Evolutionary conservation across 2,113 vertebrate species (phyloP).

Genomic region (Burhinus oedicnemus): DNA sequence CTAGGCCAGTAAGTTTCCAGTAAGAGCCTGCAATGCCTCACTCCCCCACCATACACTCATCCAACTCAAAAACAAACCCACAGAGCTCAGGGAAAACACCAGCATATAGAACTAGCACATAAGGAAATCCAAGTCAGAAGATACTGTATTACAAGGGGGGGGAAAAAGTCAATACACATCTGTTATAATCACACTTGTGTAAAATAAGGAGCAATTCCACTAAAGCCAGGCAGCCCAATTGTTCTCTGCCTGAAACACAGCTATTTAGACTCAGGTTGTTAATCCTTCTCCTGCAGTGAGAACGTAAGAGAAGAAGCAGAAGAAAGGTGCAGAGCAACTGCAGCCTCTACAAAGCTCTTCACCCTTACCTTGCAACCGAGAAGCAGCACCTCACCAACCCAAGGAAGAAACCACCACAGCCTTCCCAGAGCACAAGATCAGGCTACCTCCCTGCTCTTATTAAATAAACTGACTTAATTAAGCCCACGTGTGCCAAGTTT

Average conservation of each 20-base stretch:
- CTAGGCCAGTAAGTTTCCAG: background rate
- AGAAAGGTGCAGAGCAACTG: fast-evolving
- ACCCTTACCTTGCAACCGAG: background rate
- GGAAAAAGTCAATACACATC: background rate
- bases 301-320: background rate
- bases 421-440: fast-evolving
- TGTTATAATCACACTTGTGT: background rate
- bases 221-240: background rate
- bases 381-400: too few species aligned
- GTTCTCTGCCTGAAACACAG: background rate
- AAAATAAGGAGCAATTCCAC: background rate
- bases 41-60: too few species aligned
- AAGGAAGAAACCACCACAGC: background rate
- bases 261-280: background rate
- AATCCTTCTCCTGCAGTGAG: background rate
- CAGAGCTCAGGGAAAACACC: background rate
- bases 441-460: fast-evolving
- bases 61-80: background rate
- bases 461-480: background rate
- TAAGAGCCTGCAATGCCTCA: background rate
- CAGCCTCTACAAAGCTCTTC: background rate
- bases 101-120: fast-evolving
- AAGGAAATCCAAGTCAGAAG: background rate
- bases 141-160: fast-evolving
- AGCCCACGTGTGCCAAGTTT: background rate